Base-by-base conservation (phyloP, 1,140 invertebrate genomes). In the Drosophila elegans region DNA sequence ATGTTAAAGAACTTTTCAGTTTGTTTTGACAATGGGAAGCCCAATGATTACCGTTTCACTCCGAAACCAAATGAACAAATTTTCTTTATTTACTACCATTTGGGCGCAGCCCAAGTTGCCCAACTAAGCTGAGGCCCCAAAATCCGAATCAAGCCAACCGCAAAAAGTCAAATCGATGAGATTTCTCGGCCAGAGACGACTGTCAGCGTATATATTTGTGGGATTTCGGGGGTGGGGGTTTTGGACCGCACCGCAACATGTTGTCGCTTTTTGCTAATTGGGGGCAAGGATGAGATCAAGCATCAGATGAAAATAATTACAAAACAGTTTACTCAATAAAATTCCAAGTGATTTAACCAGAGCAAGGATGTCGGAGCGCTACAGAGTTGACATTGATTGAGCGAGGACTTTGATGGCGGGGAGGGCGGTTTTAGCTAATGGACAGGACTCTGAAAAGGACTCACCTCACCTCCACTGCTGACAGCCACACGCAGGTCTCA, bases 291-390 rank as follows among this genome's bases (percentile, higher is more conserved):
- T 32, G 52, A 52, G 54, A 12, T 21, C 45, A 27, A 41, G 59
- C 79, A 77, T 49, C 54, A 61, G 82, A 76, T 79, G 82, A 82
- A 88, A 86, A 86, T 86, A 86, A 86, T 86, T 86, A 79, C 69
- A 83, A 88, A 86, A 73, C 82, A 88, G 79, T 86, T 86, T 85
- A 88, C 83, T 82, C 83, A 82, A 85, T 85, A 82, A 85, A 82
- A 88, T 88, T 82, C 78, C 78, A 57, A 85, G 74, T 85, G 82
- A 85, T 85, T 85, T 85, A 85, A 84, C 77, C 85, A 76, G 72
- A 80, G 78, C 49, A 67, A 57, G 52, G 55, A 51, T 21, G 62
- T 13, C 25, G 34, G 52, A 48, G 57, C 44, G 57, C 44, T 62
- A 27, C 39, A 53, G 61, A 56, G 77, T 77, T 86, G 82, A 86